These are phyloP conservation scores for Pardalotus punctatus DNA, from an alignment of 2,113 vertebrate genomes.

Conservation along the genomic window DNA sequence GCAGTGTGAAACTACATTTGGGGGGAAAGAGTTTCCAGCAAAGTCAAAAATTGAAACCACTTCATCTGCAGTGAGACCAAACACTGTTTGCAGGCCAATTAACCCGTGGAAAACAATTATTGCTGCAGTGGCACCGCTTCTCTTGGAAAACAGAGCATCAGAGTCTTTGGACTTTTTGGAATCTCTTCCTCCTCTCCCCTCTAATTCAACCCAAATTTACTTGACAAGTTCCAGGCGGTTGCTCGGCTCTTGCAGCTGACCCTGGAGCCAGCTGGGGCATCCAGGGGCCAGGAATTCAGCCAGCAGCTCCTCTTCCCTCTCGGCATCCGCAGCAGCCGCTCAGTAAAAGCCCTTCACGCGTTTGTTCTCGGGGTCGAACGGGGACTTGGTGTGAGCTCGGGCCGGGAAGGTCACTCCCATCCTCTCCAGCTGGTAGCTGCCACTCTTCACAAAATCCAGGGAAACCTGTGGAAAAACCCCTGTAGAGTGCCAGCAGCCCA, in stretches of 20 bases:
- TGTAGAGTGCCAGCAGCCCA: not conserved
- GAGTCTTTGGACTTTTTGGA: not conserved
- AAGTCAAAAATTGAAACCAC: not conserved
- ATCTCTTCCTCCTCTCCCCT: not conserved
- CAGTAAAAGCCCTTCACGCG: conserved; percentile 88
- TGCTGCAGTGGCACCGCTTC: not conserved
- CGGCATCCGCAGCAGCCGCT: accelerated
- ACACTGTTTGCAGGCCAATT: not conserved
- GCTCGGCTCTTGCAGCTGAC: not conserved
- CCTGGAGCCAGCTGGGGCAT: not conserved
- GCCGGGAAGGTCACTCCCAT: conserved; percentile 88
- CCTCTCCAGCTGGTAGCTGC: conserved; percentile 86
- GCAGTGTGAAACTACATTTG: not conserved
- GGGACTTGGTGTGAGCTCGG: conserved; percentile 86
- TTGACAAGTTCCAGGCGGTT: accelerated
- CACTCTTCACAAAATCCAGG: conserved; percentile 83
- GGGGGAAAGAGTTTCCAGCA: not conserved
- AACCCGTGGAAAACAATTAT: not conserved
- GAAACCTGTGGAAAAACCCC: conserved; percentile 72
- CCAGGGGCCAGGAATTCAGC: accelerated
- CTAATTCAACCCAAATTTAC: not conserved
- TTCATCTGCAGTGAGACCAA: not conserved
- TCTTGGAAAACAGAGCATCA: not conserved
- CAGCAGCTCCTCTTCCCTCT: not conserved
- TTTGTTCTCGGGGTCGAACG: conserved; percentile 91